Evolutionary conservation across 2,113 vertebrate species (phyloP), one percentile per base, ranked within the genome.

Genomic region (Thunnus maccoyii): DNA sequence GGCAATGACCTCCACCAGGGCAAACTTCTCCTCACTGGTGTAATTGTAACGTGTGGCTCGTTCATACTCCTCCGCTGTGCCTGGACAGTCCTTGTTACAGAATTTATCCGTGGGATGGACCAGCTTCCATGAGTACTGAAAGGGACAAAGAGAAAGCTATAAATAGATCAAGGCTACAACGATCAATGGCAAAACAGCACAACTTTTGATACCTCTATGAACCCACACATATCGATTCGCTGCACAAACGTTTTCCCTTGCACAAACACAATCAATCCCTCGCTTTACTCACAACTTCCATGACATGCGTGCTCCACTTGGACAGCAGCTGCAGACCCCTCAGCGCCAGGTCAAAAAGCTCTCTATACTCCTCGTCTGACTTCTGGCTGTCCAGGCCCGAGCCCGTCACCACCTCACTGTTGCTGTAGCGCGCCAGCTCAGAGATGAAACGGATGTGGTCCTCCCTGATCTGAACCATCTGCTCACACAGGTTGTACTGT

Each of bases 391-490:
- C 98, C 92, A 99, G 94, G 12, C 98, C 98, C 0, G 98, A 99
- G 84, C 98, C 98, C 0, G 98, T 99, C 91, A 99, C 98, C 90
- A 99, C 98, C 93, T 99, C 98, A 0, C 98, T 99, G 95, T 99
- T 99, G 94, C 98, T 99, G 94, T 99, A 99, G 90, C 98, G 98
- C 8, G 98, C 98, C 0, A 99, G 96, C 90, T 99, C 98, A 0
- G 98, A 99, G 94, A 99, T 99, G 95, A 99, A 99, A 63, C 98
- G 98, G 91, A 99, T 99, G 94, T 99, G 98, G 92, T 99, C 98
- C 0, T 99, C 98, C 15, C 98, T 96, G 90, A 99, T 99, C 95
- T 99, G 98, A 51, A 99, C 98, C 98, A 99, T 99, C 95, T 99
- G 98, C 95, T 99, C 98, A 11, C 98, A 99, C 89, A 99, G 97